Evolutionary conservation across 2,113 vertebrate species (phyloP).

Genomic region (Trochalopteron elliotii): DNA sequence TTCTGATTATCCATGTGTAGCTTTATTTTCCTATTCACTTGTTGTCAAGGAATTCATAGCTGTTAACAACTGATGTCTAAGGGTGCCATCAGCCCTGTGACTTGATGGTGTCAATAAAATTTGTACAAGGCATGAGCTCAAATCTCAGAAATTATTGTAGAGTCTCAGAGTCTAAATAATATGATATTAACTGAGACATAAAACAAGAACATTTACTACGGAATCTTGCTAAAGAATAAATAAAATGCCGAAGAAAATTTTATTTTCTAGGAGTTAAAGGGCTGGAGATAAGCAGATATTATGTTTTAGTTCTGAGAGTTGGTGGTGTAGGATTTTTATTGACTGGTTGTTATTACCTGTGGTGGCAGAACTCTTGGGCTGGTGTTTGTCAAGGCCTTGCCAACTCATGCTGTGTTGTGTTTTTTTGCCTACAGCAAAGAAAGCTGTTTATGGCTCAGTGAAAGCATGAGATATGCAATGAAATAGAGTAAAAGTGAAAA

Average conservation of each 20-base stretch:
- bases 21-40: background rate
- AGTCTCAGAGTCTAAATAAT: background rate
- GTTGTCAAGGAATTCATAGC: background rate
- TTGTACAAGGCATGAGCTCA: background rate
- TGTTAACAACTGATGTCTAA: background rate
- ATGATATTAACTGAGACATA: background rate
- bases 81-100: background rate
- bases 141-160: background rate
- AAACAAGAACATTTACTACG: background rate
- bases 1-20: background rate
- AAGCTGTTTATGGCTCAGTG: background rate
- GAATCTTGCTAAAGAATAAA: background rate
- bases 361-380: background rate
- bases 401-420: background rate
- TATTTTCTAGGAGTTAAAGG: background rate
- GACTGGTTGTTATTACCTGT: background rate
- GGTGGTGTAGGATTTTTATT: background rate
- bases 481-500: background rate
- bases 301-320: background rate
- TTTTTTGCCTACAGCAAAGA: background rate
- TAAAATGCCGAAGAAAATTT: background rate
- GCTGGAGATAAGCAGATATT: background rate
- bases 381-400: background rate
- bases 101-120: background rate
- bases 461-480: background rate